Base-by-base conservation (phyloP, 2,888 invertebrate species). In the Pristionchus entomophagus region DNA sequence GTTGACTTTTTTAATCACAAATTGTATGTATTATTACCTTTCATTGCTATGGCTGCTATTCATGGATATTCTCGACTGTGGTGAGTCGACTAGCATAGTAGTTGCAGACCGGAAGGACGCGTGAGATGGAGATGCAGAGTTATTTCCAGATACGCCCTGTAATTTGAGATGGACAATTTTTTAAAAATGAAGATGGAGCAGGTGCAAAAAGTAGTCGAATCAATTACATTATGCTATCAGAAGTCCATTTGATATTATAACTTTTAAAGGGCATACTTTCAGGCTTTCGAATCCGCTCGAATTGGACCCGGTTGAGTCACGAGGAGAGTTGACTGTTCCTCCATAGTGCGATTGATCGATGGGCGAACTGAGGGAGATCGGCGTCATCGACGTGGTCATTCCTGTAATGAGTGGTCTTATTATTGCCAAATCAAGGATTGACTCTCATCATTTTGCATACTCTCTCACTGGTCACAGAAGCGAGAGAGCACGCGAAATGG, bases 281-380 rank as follows among this genome's bases (percentile, higher is more conserved):
- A 89, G 88, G 65, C 91, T 91, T 84, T 91, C 91, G 84, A 91
- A 91, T 35, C 91, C 91, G 51, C 90, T 90, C 49, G 86, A 87
- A 38, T 86, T 89, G 84, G 91, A 91, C 14, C 90, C 90, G 62
- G 91, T 91, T n/a, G 89, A 89, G 86, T 90, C 89, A 51, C 91
- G 88, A 53, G 88, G 87, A 10, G 77, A 77, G 32, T 45, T 53
- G 29, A 84, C 83, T 17, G 82, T 29, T 35, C 59, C 82, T 41
- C 56, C 82, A 49, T 84, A 84, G 29, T 62, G 45, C 2, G 82
- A 59, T n/a, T 56, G 59, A 41, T 82, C 41, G n/a, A 38, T 22
- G 35, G 82, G 59, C 14, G 59, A 59, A 29, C 10, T 56, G 56
- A 82, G 82, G 59, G 82, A 32, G 59, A 82, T 82, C 14, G 56